Conservation (phyloP, 2,113 vertebrate species). For the Melanostigma gelatinosum region DNA sequence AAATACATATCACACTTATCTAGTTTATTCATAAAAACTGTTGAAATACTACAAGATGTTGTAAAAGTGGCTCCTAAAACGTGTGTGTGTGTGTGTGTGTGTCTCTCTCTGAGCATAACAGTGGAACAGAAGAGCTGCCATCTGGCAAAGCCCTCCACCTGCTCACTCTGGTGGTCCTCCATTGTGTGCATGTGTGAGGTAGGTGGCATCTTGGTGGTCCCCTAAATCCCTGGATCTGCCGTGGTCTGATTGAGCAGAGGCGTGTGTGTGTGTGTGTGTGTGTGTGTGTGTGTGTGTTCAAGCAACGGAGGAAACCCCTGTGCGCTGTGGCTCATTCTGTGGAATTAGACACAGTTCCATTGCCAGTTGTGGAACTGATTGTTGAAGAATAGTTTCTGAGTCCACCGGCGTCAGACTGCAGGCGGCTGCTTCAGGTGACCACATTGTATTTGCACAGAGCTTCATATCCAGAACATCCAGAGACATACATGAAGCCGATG, state of each 20-base stretch:
- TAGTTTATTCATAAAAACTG: not conserved
- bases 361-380: not conserved
- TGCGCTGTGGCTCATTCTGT: not conserved
- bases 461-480: not conserved
- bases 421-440: not conserved
- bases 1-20: not conserved
- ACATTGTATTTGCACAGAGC: not conserved
- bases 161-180: slow-evolving; percentile 64
- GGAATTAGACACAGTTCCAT: not conserved
- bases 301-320: not conserved
- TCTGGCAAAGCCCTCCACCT: slow-evolving; percentile 69
- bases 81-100: slow-evolving; percentile 18
- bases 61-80: not conserved
- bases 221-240: slow-evolving; percentile 35
- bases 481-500: no score
- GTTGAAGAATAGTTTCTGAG: not conserved
- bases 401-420: not conserved
- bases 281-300: not conserved
- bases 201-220: slow-evolving; percentile 40
- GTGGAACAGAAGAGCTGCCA: slow-evolving; percentile 67
- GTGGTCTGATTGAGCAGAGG: slow-evolving; percentile 26
- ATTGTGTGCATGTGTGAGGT: slow-evolving; percentile 4
- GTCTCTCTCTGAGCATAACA: slow-evolving; percentile 10
- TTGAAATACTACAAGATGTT: no score
- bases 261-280: not conserved